phyloP scores from a whole-genome alignment of 2,113 vertebrate species.

The Promerops cafer region DNA sequence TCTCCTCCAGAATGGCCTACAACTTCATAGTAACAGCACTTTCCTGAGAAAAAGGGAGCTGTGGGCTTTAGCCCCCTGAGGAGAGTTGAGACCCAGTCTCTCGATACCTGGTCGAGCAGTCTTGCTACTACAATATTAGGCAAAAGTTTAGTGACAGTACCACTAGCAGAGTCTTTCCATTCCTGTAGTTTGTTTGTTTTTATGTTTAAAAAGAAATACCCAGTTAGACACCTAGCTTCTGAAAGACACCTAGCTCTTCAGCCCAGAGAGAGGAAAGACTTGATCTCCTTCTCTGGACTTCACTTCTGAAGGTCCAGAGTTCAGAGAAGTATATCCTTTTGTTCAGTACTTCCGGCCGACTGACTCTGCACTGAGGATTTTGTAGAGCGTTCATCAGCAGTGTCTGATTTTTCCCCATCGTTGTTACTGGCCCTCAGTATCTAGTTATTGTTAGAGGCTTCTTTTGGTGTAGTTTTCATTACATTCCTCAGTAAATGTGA shows the following conservation, averaged over 20 bases:
- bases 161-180: background rate
- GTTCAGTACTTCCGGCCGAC: background rate
- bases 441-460: background rate
- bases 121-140: background rate
- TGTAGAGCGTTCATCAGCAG: background rate
- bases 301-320: background rate
- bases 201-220: background rate
- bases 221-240: background rate
- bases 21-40: background rate
- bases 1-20: conserved; percentile 37
- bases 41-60: background rate
- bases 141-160: background rate
- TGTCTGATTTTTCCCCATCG: background rate
- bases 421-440: background rate
- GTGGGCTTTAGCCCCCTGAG: background rate
- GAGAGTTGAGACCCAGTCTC: background rate
- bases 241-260: background rate
- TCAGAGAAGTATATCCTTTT: background rate
- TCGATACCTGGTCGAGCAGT: background rate
- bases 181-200: background rate
- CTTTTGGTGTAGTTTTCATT: background rate
- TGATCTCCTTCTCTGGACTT: background rate
- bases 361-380: background rate
- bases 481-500: background rate
- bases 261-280: background rate